Percentiles rank a stretch among this genome's conserved stretches.
These are phyloP conservation scores for Papilio glaucus DNA, from an alignment of 1,140 invertebrate species.

Conservation along the genomic window DNA sequence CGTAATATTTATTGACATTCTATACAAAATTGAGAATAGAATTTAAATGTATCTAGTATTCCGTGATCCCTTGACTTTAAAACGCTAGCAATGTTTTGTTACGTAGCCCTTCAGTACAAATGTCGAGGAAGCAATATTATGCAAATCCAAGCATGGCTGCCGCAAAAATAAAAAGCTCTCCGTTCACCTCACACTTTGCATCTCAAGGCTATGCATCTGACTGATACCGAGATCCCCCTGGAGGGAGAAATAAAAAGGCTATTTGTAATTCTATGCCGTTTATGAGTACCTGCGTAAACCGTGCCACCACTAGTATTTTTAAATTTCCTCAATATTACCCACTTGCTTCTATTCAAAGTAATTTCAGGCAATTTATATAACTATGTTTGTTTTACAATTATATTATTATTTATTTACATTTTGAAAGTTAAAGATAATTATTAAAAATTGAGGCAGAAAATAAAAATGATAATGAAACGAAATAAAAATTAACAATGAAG, in stretches of 20 bases:
- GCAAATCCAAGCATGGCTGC: constrained; percentile 68
- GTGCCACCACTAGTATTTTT: constrained; percentile 38
- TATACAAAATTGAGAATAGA: neutral
- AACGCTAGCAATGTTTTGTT: constrained; percentile 6
- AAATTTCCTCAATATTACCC: constrained; percentile 25
- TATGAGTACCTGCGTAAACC: constrained; percentile 61
- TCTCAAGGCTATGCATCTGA: constrained; percentile 79
- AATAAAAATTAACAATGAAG: too few relatives aligned
- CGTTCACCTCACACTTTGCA: constrained; percentile 78
- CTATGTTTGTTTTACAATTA: too few relatives aligned
- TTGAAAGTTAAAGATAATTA: too few relatives aligned
- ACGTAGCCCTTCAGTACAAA: constrained; percentile 61
- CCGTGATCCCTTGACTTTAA: constrained; percentile 21
- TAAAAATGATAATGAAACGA: too few relatives aligned
- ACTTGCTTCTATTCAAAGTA: neutral
- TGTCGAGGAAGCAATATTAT: constrained; percentile 78
- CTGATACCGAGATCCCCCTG: constrained; percentile 75
- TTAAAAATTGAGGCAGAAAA: too few relatives aligned
- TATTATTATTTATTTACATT: too few relatives aligned
- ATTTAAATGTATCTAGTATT: constrained; percentile 3
- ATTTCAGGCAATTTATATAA: neutral
- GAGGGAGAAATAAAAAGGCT: constrained; percentile 76
- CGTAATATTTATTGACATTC: neutral
- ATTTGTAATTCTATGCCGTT: constrained; percentile 80
- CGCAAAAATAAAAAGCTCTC: constrained; percentile 81